Base-by-base conservation (phyloP, 2,888 invertebrate species). In the Hofmannophila pseudospretella region DNA sequence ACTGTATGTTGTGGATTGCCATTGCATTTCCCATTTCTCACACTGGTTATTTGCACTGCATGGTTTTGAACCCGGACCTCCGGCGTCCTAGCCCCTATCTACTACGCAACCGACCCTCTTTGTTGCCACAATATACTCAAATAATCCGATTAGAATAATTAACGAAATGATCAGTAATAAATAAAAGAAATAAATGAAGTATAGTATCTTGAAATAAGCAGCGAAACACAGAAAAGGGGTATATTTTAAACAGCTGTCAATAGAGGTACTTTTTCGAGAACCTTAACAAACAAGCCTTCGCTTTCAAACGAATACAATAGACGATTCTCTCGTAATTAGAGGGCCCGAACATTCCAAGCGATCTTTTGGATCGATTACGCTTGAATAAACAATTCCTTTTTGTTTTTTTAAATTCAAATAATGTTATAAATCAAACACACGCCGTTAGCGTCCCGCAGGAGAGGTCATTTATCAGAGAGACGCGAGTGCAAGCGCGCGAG, bases 341-440 rank as follows among this genome's bases (percentile, higher is more conserved):
- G 68, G 69, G 65, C 47, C 54, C 60, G 58, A 53, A 60, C 73
- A 77, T 79, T 73, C 76, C 74, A 45, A 70, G 62, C 70, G 73
- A 78, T 80, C 75, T 74, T 70, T 67, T 52, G 65, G 65, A 81
- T 78, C 78, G 79, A 82, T 81, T 78, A 73, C 74, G 67, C 47
- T 70, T 79, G 77, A 78, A 80, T 75, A 81, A 82, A 82, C 80
- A 78, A 74, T 74, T 63, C 66, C 38, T 67, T 62, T 52, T 60
- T 58, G 56, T 57, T 68, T 69, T 71, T 68, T 72, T 66, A n/a
- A 65, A 71, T 70, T 72, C 61, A 72, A 75, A 78, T 79, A 79
- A 80, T 79, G 77, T 81, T 80, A 81, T 84, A 80, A 82, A 84
- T 82, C 82, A 82, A 82, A 81, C 62, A 73, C 76, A 54, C 80